phyloP scores from a whole-genome alignment of 2,888 invertebrate species.

The Cheilosia scutellata region DNA sequence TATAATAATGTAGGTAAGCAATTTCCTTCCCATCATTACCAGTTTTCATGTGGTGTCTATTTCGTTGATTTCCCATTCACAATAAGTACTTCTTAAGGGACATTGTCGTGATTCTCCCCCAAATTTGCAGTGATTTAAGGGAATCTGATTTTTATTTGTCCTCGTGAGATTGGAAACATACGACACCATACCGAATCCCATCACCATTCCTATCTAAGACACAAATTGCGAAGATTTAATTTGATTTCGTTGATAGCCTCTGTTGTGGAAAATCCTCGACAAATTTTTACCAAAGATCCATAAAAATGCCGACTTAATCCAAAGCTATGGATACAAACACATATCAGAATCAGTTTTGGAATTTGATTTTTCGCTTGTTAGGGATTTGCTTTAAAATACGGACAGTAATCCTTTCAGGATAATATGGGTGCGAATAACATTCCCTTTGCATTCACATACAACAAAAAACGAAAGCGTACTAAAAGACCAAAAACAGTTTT shows the following conservation, averaged over 20 bases:
- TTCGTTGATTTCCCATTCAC: conserved; percentile 10
- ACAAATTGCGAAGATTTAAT: conserved; percentile 17
- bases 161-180: conserved; percentile 2
- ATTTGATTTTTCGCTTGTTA: background rate
- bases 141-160: conserved; percentile 1
- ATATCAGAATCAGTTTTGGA: background rate
- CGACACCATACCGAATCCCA: background rate
- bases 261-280: background rate
- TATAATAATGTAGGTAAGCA: background rate
- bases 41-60: conserved; percentile 11
- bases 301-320: background rate
- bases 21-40: conserved; percentile 10
- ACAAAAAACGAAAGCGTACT: background rate
- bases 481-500: background rate
- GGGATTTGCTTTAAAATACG: background rate
- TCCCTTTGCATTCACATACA: background rate
- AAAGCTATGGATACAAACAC: background rate
- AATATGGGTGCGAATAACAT: background rate
- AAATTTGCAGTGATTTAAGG: conserved; percentile 12
- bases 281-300: background rate
- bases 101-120: background rate
- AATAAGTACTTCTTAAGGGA: conserved; percentile 19
- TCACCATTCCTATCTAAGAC: no score
- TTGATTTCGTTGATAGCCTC: conserved; percentile 9
- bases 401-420: conserved; percentile 5